These are phyloP conservation scores for Boloria selene DNA, from an alignment of 2,888 invertebrate genomes.

Conservation along the genomic window DNA sequence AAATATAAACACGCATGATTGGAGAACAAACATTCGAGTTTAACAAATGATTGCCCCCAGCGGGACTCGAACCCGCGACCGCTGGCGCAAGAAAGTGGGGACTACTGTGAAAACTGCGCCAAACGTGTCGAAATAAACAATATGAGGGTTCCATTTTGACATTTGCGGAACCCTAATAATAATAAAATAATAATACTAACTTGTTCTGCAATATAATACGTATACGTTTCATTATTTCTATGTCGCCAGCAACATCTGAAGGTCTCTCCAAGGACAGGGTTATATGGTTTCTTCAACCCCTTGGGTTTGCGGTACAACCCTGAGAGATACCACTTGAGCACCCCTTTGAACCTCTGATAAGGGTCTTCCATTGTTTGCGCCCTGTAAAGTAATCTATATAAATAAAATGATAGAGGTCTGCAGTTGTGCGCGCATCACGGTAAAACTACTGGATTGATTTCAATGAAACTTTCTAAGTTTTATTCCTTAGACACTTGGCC, in stretches of 20 bases:
- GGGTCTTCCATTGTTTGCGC: conserved; percentile 93
- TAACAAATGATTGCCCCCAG: too few relatives aligned
- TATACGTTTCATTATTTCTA: conserved; percentile 87
- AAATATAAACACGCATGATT: too few relatives aligned
- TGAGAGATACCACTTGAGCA: conserved; percentile 95
- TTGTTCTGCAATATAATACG: conserved; percentile 96
- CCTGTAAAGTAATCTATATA: conserved; percentile 82
- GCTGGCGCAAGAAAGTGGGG: too few relatives aligned
- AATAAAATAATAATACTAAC: conserved; percentile 65
- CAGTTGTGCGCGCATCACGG: too few relatives aligned
- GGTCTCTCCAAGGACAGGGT: conserved; percentile 95
- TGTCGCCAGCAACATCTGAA: conserved; percentile 96
- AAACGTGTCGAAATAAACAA: too few relatives aligned
- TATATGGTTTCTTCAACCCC: conserved; percentile 97
- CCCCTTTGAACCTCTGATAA: conserved; percentile 92
- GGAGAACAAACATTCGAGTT: too few relatives aligned
- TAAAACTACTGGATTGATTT: too few relatives aligned
- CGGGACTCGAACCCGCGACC: too few relatives aligned
- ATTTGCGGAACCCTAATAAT: neutral
- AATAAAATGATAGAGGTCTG: too few relatives aligned
- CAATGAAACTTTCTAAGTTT: too few relatives aligned
- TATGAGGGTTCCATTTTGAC: neutral
- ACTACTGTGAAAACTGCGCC: too few relatives aligned
- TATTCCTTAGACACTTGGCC: too few relatives aligned
- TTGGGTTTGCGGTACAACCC: conserved; percentile 96